phyloP scores from a whole-genome alignment of 2,888 invertebrate species.

The Horisme vitalbata region DNA sequence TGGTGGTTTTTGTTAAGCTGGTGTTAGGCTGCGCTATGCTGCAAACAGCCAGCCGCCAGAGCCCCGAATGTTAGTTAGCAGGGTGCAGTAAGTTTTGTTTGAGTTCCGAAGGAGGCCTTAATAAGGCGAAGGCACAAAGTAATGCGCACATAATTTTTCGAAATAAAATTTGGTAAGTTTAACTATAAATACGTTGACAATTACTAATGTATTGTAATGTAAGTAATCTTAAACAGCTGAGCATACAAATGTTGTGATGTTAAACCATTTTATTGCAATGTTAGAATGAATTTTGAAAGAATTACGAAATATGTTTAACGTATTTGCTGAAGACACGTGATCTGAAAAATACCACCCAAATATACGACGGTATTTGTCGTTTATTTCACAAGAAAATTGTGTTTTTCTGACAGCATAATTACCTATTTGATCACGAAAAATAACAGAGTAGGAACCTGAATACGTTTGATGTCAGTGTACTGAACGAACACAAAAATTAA shows the following conservation, averaged over 20 bases:
- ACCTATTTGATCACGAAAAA: constrained; percentile 17
- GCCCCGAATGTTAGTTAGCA: too few relatives aligned
- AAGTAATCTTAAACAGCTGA: constrained; percentile 10
- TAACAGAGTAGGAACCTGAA: constrained; percentile 17
- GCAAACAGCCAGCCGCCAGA: too few relatives aligned
- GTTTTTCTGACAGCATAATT: constrained; percentile 29
- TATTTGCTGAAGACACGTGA: neutral
- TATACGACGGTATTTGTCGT: neutral
- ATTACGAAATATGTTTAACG: too few relatives aligned
- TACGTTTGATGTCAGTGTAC: constrained; percentile 26
- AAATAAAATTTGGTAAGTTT: too few relatives aligned
- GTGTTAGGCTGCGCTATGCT: too few relatives aligned
- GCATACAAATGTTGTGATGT: constrained; percentile 1
- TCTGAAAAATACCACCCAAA: neutral
- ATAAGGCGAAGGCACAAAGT: too few relatives aligned
- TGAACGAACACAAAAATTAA: constrained; percentile 23
- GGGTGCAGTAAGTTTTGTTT: too few relatives aligned
- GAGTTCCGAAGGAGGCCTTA: too few relatives aligned
- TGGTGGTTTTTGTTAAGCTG: too few relatives aligned
- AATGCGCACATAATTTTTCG: too few relatives aligned
- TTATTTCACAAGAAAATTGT: constrained; percentile 6
- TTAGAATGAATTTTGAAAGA: neutral
- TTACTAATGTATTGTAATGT: neutral
- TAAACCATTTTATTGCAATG: constrained; percentile 1
- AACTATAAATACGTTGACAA: neutral